Base-by-base conservation (phyloP, 1,140 invertebrate species). In the Idris sp. region DNA sequence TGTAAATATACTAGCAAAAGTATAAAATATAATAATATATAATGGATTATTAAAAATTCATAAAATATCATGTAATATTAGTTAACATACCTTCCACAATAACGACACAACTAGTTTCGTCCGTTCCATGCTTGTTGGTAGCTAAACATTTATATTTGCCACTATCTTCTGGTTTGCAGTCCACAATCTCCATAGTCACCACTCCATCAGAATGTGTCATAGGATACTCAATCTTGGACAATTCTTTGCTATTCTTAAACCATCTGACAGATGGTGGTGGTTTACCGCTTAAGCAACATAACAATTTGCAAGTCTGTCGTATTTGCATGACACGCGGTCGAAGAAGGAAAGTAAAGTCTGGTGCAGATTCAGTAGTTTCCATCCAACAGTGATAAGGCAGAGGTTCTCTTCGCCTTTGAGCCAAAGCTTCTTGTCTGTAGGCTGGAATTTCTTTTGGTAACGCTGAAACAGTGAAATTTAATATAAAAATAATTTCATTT, bases 321-420 rank as follows among this genome's bases (percentile, higher is more conserved):
- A 96, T 94, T 88, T 99, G 98, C 90, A 99, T 99, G 54, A 99
- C 94, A 85, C 98, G 94, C 82, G 97, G 97, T 85, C 98, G 92
- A 40, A 99, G 91, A 77, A 96, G 91, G 94, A 99, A 99, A 75
- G 96, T 98, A 88, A 99, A 99, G 81, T 91, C 93, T 38, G 98
- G 98, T 11, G 94, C 94, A 76, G 92, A 92, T 87, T 97, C 96
- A 81, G 92, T 92, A 74, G 93, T 93, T 86, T 97, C 95, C 87
- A 96, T 92, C 94, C 94, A 96, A 88, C 95, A 92, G 54, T 92
- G 94, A 84, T 94, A 95, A 1, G 91, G 91, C n/a, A 96, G 86
- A 0, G 94, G 91, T 85, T 96, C 93, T 77, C 95, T 90, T 76
- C 93, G 89, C 38, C 95, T 89, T 18, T 94, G 84, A 13, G 91